phyloP scores from a whole-genome alignment of 35 echinoderm and acorn worm species.

The Patiria miniata region DNA sequence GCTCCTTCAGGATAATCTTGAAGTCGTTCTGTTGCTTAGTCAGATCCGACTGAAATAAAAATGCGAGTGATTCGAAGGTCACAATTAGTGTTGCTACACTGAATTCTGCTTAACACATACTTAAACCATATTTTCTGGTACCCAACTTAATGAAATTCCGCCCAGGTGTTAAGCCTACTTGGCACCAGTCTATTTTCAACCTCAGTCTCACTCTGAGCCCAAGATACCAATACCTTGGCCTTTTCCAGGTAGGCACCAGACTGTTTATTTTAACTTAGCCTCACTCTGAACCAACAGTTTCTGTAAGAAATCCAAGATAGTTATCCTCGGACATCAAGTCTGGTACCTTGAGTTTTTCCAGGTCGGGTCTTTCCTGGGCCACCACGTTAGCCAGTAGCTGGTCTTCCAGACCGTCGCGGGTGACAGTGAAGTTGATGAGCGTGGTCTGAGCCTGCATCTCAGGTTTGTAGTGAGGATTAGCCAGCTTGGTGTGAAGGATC shows the following conservation, averaged over 20 bases:
- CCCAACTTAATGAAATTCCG: too few relatives aligned
- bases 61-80: not conserved
- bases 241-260: too few relatives aligned
- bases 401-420: constrained; percentile 93
- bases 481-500: constrained; percentile 98
- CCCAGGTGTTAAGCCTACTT: too few relatives aligned
- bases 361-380: constrained; percentile 93
- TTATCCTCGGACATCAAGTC: not conserved
- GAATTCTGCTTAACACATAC: too few relatives aligned
- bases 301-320: too few relatives aligned
- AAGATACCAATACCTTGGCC: too few relatives aligned
- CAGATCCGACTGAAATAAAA: constrained; percentile 64
- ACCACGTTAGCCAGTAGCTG: constrained; percentile 96
- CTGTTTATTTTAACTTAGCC: too few relatives aligned
- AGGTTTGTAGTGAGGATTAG: constrained; percentile 98
- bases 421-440: constrained; percentile 99
- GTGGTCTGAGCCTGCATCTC: constrained; percentile 99
- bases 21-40: constrained; percentile 99
- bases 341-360: constrained; percentile 89
- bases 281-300: too few relatives aligned
- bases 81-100: too few relatives aligned
- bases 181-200: too few relatives aligned
- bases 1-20: constrained; percentile 97
- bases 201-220: too few relatives aligned
- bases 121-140: too few relatives aligned